Conservation (phyloP, 1,140 invertebrate species). For the Spodoptera litura region DNA sequence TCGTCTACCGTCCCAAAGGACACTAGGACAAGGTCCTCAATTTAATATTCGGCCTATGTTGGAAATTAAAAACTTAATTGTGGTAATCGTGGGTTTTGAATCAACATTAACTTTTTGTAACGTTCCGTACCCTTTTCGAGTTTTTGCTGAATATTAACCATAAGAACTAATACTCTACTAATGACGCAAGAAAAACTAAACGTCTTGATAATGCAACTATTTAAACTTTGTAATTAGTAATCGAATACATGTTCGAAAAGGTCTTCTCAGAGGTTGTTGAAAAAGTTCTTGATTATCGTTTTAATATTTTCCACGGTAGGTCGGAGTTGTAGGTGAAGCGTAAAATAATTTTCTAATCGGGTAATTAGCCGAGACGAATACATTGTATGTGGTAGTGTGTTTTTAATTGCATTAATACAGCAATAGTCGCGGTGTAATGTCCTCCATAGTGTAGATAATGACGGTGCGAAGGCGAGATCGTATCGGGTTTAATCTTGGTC, state of each 20-base stretch:
- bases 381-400: constrained; percentile 35
- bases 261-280: constrained; percentile 1
- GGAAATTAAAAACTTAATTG: neutral
- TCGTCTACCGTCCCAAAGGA: neutral
- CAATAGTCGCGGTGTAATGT: constrained; percentile 32
- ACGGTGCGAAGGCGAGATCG: constrained; percentile 46
- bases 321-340: constrained; percentile 19
- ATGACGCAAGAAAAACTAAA: constrained; percentile 25
- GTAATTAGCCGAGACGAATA: constrained; percentile 36
- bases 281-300: constrained; percentile 26
- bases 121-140: constrained; percentile 6
- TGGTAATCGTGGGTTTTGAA: neutral
- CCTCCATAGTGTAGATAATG: constrained; percentile 49
- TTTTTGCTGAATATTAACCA: constrained; percentile 23
- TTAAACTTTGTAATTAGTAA: constrained; percentile 30
- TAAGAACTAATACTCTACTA: constrained; percentile 24
- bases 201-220: constrained; percentile 32
- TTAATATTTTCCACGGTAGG: constrained; percentile 41
- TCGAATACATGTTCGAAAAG: constrained; percentile 13
- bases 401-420: constrained; percentile 45
- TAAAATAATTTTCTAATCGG: constrained; percentile 45
- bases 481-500: constrained; percentile 54
- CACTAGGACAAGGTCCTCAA: neutral
- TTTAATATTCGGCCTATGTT: too few relatives aligned
- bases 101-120: neutral